Evolutionary conservation across 2,888 invertebrate species (phyloP).

Genomic region (Sphecodes monilicornis): DNA sequence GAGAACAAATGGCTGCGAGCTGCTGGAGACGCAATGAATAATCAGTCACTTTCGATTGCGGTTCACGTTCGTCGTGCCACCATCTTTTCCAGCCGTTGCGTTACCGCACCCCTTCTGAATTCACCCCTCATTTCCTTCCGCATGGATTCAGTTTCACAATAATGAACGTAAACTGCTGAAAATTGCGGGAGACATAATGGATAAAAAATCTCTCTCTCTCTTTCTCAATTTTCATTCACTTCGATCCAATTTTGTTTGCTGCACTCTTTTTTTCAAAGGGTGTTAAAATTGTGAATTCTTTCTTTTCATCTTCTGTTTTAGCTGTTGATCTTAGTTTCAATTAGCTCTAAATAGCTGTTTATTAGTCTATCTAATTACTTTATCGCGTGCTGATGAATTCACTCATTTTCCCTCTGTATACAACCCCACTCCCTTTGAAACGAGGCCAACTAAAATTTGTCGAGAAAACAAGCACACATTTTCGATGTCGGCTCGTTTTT

Average conservation of each 20-base stretch:
- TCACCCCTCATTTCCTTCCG: neutral
- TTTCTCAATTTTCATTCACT: neutral
- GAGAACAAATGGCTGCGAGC: neutral
- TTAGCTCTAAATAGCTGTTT: neutral
- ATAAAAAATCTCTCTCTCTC: neutral
- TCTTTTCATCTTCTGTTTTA: neutral
- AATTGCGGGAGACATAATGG: neutral
- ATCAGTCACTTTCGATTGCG: slow-evolving; percentile 35
- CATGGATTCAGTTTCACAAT: neutral
- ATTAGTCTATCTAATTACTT: neutral
- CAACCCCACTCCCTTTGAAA: neutral
- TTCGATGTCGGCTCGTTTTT: neutral
- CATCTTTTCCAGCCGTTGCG: neutral
- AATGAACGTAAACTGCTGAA: neutral
- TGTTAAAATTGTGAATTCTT: neutral
- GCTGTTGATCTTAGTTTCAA: neutral
- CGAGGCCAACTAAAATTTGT: slow-evolving; percentile 10
- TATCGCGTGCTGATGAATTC: neutral
- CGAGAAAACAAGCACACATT: neutral
- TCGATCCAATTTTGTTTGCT: neutral
- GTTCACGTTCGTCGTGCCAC: neutral
- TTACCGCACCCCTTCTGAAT: neutral
- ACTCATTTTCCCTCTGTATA: neutral
- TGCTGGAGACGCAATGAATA: neutral
- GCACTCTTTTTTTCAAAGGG: neutral